phyloP scores from a whole-genome alignment of 2,113 vertebrate genomes.

The Maccullochella peelii region DNA sequence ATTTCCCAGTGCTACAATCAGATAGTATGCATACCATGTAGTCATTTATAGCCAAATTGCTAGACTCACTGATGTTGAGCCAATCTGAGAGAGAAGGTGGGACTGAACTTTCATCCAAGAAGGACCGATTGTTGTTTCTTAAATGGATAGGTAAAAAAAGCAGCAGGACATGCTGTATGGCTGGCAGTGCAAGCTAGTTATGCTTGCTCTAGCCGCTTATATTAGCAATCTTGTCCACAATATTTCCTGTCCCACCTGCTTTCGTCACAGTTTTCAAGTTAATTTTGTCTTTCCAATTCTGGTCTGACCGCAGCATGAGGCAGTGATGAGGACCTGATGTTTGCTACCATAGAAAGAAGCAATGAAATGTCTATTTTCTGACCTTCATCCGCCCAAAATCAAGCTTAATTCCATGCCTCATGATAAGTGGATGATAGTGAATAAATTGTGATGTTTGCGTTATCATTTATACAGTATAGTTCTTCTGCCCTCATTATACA shows the following conservation, averaged over 20 bases:
- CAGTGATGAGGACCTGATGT: neutral
- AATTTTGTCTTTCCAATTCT: slow-evolving; percentile 3
- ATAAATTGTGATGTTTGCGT: neutral
- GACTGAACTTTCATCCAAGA: neutral
- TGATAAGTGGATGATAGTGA: slow-evolving; percentile 6
- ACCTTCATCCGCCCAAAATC: slow-evolving; percentile 15
- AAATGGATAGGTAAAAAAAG: neutral
- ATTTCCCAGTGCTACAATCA: neutral
- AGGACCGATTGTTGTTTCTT: slow-evolving; percentile 6
- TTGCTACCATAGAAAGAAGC: neutral
- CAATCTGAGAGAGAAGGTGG: neutral
- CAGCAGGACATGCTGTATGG: neutral
- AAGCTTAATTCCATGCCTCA: slow-evolving; percentile 24
- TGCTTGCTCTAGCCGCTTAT: neutral
- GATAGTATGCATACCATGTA: neutral
- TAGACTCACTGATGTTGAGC: neutral
- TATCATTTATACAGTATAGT: neutral
- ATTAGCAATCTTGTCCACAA: neutral
- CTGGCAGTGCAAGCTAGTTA: neutral
- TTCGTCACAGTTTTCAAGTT: neutral
- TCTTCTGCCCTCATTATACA: neutral
- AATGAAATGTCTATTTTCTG: slow-evolving; percentile 4
- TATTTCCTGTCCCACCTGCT: neutral
- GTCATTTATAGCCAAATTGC: neutral
- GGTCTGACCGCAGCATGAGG: neutral